phyloP scores from a whole-genome alignment of 2,797 vertebrate genomes.

The Darevskia nairensis region DNA sequence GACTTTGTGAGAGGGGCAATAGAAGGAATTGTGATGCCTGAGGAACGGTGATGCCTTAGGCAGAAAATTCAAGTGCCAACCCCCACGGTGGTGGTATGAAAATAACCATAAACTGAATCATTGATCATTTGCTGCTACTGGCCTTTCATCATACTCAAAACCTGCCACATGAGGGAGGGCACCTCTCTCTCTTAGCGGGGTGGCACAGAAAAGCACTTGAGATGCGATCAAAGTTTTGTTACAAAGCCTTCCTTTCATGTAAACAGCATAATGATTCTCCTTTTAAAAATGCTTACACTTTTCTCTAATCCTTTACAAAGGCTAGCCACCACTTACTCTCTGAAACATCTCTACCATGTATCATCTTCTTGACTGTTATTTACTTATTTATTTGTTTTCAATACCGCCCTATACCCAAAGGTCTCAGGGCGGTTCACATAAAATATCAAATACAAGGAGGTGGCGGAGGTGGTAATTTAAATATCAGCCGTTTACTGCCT shows the following conservation, averaged over 20 bases:
- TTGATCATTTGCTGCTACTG: neutral
- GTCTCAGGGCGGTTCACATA: too few relatives aligned
- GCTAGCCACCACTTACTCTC: too few relatives aligned
- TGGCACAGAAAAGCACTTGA: conserved; percentile 4
- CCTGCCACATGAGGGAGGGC: neutral
- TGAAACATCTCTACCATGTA: neutral
- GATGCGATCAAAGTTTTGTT: neutral
- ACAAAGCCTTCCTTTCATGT: neutral
- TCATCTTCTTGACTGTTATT: neutral
- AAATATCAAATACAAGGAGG: too few relatives aligned
- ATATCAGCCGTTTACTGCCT: too few relatives aligned
- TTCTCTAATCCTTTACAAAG: neutral
- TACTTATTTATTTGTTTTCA: too few relatives aligned
- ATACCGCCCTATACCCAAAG: too few relatives aligned
- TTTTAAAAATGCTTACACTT: conserved; percentile 1
- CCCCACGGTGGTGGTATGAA: too few relatives aligned
- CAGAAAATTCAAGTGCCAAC: neutral
- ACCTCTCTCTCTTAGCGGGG: too few relatives aligned
- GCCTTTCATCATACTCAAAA: neutral
- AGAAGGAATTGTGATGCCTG: neutral
- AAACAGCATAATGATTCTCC: neutral
- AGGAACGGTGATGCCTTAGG: conserved; percentile 2
- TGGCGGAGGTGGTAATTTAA: neutral
- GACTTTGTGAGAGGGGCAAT: conserved; percentile 31
- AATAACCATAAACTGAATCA: neutral